Base-by-base conservation (phyloP, 2,113 vertebrate species). In the Origma solitaria region DNA sequence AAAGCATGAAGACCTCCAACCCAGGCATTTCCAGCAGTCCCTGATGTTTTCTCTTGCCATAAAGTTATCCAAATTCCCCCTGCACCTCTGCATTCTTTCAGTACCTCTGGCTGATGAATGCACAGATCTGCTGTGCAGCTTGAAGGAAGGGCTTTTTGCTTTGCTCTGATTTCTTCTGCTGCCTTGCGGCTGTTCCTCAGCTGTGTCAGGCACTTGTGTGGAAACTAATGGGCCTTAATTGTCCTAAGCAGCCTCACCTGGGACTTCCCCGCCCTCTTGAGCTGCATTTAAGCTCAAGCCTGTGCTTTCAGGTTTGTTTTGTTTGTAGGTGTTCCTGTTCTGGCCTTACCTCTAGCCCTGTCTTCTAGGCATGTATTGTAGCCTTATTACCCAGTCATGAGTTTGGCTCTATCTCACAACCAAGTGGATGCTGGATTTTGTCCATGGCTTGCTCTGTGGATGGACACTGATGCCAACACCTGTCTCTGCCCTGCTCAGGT, bases 81-180 rank as follows among this genome's bases (percentile, higher is more conserved):
- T 44, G 37, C 6, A 35, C 5, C 0, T 3, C 3, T 11, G 8
- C 21, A 10, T 9, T 3, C 51, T 58, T 51, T 20, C 30, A 71
- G 27, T 19, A 54, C 14, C 38, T 9, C 0, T 1, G 37, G 28
- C 13, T 7, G 2, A 13, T 2, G 13, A 37, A 23, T 4, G 10
- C 28, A 31, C 50, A 24, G 37, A 65, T 21, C 27, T 20, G 7
- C 60, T 40, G 1, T 3, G 18, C 33, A 47, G 30, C 49, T 42
- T 45, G 10, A 62, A 40, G 83, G 28, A n/a, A 83, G 18, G 1
- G 0, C 13, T 51, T 51, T 70, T 31, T n/a, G 15, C 4, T 27
- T 64, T 75, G 22, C 42, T 68, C 49, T 21, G 42, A 22, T 90
- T 65, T 31, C 6, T 10, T 8, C 61, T 69, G 11, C 81, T 78